A percentile compares a stretch with the other conserved stretches of the same genome.
phyloP scores from a whole-genome alignment of 2,888 invertebrate species.

The Philereme vetulata region DNA sequence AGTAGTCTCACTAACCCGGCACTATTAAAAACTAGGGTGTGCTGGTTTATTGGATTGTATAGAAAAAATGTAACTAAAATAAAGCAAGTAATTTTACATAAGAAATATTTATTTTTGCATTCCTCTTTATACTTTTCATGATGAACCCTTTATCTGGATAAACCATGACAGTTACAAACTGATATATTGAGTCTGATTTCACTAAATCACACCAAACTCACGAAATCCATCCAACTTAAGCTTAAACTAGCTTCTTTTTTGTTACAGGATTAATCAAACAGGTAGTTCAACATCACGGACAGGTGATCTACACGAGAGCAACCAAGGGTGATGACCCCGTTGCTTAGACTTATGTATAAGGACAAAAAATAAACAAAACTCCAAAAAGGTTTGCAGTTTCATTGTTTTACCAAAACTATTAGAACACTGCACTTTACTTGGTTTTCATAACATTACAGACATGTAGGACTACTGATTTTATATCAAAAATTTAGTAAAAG shows the following conservation, averaged over 20 bases:
- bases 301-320: constrained; percentile 98
- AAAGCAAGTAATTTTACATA: no score
- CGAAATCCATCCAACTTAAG: background rate
- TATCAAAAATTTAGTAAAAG: no score
- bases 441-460: no score
- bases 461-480: no score
- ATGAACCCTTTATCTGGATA: constrained; percentile 67
- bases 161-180: constrained; percentile 75
- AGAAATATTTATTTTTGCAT: background rate
- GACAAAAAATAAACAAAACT: constrained; percentile 70
- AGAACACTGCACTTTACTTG: background rate
- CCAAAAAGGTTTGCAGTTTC: constrained; percentile 32
- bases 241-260: constrained; percentile 21
- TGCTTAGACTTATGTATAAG: constrained; percentile 85
- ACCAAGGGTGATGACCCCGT: constrained; percentile 96
- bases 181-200: constrained; percentile 86
- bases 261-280: constrained; percentile 94
- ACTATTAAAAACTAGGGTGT: no score
- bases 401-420: constrained; percentile 9
- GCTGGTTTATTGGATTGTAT: no score
- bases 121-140: constrained; percentile 39
- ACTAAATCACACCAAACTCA: background rate
- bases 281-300: constrained; percentile 98
- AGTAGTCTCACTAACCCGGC: no score
- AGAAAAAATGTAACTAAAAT: no score